Evolutionary conservation across 2,113 vertebrate genomes (phyloP), one percentile per base, ranked within the genome.

Genomic region (Callipepla squamata): DNA sequence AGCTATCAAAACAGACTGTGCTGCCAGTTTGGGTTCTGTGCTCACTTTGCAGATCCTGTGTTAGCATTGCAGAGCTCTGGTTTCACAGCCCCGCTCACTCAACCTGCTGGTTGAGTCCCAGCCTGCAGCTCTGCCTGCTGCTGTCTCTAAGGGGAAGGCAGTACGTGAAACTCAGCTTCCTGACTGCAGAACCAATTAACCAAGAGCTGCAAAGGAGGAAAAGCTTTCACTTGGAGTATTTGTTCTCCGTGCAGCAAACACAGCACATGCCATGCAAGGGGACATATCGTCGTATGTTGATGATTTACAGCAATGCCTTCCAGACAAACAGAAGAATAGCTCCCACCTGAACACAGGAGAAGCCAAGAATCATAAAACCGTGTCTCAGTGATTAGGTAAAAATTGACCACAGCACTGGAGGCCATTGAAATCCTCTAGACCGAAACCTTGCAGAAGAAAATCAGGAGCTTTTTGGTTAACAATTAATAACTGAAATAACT

Each of bases 361-460:
- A 82, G 68, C 69, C 92, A 96, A 92, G 50, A 87, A 89, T 68
- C 87, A 87, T 80, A 53, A 91, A 96, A 83, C 30, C 55, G 23
- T 67, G 73, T 84, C 83, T 88, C 18, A 12, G 83, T 47, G 78
- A 80, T 73, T 80, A 82, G 79, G 82, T 95, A 86, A 95, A 95
- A 75, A 91, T 91, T 96, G 87, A 94, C 94, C 36, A 58, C 9
- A 80, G 40, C 48, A 90, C 93, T 25, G 55, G 76, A 94, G 47
- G 76, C 72, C 65, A 94, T 44, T 85, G 68, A 94, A 95, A 93
- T 94, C 61, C 94, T 94, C 83, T 91, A 90, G 65, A 96, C 93
- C 21, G 32, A 96, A 96, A 93, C 89, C 28, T 59, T 82, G 51
- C 79, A 94, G 55, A 87, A 93, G 42, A 91, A 91, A 93, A 55